Conservation (phyloP, 2,888 invertebrate species). For the Cylindroiulus punctatus region DNA sequence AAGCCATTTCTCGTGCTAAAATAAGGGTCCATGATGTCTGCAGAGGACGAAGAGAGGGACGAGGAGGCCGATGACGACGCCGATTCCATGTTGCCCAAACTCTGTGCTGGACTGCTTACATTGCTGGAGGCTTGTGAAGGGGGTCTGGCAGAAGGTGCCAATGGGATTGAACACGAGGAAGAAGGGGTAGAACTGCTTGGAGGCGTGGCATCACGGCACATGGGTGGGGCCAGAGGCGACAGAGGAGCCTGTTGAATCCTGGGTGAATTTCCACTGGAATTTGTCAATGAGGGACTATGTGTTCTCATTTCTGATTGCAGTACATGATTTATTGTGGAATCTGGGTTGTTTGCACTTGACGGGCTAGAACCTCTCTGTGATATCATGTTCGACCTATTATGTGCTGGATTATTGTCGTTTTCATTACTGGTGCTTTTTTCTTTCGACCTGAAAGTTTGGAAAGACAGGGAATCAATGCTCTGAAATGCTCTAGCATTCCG, state of each 20-base stretch:
- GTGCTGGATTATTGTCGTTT: constrained; percentile 30
- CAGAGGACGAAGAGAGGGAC: constrained; percentile 48
- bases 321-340: neutral
- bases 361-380: constrained; percentile 31
- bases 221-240: neutral
- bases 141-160: constrained; percentile 1
- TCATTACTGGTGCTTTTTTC: neutral
- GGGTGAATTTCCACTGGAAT: neutral
- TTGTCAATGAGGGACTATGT: constrained; percentile 2
- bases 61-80: constrained; percentile 49
- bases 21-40: constrained; percentile 49
- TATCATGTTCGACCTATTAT: constrained; percentile 1
- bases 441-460: constrained; percentile 12
- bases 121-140: constrained; percentile 39
- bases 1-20: constrained; percentile 50
- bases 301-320: constrained; percentile 2
- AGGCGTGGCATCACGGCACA: neutral
- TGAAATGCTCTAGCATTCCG: neutral
- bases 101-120: constrained; percentile 50
- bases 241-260: neutral
- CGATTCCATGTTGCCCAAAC: constrained; percentile 52
- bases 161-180: neutral
- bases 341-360: neutral
- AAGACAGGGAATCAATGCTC: neutral
- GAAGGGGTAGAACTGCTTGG: constrained; percentile 37